Conservation (phyloP, 1,140 invertebrate species). For the Trachymyrmex cornetzi region DNA sequence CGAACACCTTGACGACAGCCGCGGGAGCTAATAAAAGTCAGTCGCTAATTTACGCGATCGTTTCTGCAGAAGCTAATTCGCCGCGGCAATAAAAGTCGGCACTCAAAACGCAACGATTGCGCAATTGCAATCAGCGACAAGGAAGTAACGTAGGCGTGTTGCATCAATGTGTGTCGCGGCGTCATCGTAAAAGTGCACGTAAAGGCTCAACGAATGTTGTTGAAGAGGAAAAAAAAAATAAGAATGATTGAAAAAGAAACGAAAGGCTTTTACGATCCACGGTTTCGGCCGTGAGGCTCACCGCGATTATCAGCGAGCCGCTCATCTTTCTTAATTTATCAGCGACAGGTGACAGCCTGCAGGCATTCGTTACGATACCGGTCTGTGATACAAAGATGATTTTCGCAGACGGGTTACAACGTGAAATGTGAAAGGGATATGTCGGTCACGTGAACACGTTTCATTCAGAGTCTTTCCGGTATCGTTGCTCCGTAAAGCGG, state of each 20-base stretch:
- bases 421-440: conserved; percentile 60
- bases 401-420: conserved; percentile 18
- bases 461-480: conserved; percentile 44
- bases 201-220: background rate
- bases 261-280: conserved; percentile 42
- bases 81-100: background rate
- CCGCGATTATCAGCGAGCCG: conserved; percentile 37
- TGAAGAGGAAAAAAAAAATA: no score
- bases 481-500: conserved; percentile 39
- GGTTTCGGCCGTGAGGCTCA: conserved; percentile 1
- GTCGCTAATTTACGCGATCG: conserved; percentile 60
- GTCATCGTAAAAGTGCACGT: conserved; percentile 56
- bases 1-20: conserved; percentile 41
- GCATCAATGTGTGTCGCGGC: conserved; percentile 11
- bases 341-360: conserved; percentile 55
- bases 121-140: conserved; percentile 50
- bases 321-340: conserved; percentile 57
- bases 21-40: conserved; percentile 63
- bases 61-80: conserved; percentile 47
- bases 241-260: background rate
- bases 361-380: conserved; percentile 33
- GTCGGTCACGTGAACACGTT: conserved; percentile 55
- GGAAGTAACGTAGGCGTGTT: conserved; percentile 57
- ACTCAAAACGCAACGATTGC: conserved; percentile 46
- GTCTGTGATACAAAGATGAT: conserved; percentile 46